Conservation (phyloP, 1,140 invertebrate species). For the Atopsyche davidsoni region DNA sequence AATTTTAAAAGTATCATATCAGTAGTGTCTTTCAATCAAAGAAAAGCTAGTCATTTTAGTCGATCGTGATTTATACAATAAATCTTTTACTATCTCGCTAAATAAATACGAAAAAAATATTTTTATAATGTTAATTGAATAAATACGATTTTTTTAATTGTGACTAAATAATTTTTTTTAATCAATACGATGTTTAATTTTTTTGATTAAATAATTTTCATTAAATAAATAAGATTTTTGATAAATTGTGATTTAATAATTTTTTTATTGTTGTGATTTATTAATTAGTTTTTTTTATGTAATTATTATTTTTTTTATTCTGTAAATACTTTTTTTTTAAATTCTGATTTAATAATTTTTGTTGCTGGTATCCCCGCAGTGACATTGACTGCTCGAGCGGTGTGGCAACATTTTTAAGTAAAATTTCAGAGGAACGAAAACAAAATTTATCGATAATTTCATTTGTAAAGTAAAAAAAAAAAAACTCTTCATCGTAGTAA, state of each 20-base stretch:
- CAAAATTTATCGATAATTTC: constrained; percentile 5
- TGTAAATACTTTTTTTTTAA: neutral
- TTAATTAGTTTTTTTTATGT: neutral
- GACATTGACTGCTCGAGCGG: too few relatives aligned
- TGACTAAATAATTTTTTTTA: too few relatives aligned
- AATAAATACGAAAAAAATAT: neutral
- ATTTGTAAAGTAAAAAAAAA: neutral
- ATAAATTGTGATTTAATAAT: neutral
- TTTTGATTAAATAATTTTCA: neutral
- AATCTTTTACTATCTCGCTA: too few relatives aligned
- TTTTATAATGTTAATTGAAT: neutral
- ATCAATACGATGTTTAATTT: neutral
- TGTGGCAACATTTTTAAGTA: constrained; percentile 8
- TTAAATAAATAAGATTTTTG: neutral
- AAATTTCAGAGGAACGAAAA: constrained; percentile 6
- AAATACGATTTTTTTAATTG: neutral
- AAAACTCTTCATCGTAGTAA: neutral
- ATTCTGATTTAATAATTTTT: neutral
- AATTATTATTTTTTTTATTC: neutral
- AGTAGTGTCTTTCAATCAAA: too few relatives aligned
- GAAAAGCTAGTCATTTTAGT: too few relatives aligned
- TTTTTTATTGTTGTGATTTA: neutral
- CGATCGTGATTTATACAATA: too few relatives aligned
- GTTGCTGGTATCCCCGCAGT: neutral
- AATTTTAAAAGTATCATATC: too few relatives aligned